Evolutionary conservation across 1,140 invertebrate species (phyloP), one percentile per base, ranked within the genome.

Genomic region (Sarcophaga bullata): DNA sequence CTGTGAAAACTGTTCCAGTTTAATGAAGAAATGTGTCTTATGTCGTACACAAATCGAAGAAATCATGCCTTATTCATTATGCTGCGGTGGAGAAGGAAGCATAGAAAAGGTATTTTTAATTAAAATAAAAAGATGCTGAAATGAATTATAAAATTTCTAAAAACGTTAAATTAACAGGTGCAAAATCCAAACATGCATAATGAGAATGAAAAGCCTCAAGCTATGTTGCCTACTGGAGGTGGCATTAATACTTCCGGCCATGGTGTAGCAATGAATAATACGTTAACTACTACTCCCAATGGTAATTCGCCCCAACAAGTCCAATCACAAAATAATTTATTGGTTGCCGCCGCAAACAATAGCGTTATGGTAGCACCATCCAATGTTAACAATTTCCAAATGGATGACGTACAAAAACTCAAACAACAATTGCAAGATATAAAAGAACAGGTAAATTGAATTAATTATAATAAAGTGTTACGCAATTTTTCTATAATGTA

Each of bases 371-470:
- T 85, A 75, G 89, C 88, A 48, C 86, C 89, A 6, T 87, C 88
- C 6, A 90, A 88, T 85, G 85, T 90, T 25, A 90, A 89, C 54
- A 90, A 89, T 83, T 89, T 90, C 82, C 89, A 89, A 92, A 84
- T 93, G 84, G 88, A 93, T 84, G 97, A 98, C 90, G 95, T 98
- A 80, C 96, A 98, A 90, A 98, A 98, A 89, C 91, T 99, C 15
- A 96, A 98, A 88, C 97, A 99, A 89, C 97, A 99, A 90, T 91
- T 99, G 83, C 97, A 98, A 90, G 98, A 99, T 89, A 98, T 99
- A 84, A 98, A 98, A 89, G 98, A 99, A 91, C 97, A 98, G 93
- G 97, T 98, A 87, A 86, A 86, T 82, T 75, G 1, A 17, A 37
- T 19, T 48, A 8, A 19, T 37, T 37, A 49, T 47, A 1, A 10